Base-by-base conservation (phyloP, 2,888 invertebrate genomes). In the Ichneumoninae sp. region DNA sequence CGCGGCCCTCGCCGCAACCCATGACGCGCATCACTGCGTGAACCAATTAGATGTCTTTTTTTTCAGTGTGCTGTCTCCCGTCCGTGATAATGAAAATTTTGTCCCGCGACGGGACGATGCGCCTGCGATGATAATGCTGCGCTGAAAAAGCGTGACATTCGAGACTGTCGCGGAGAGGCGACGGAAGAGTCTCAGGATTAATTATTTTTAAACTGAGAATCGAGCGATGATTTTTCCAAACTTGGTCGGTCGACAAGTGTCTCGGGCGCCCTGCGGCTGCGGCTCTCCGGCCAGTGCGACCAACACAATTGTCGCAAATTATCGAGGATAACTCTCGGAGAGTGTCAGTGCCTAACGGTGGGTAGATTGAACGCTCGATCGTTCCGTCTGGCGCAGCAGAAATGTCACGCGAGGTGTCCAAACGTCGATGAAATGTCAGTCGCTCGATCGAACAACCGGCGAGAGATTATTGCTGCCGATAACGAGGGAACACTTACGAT, bases 361-460 rank as follows among this genome's bases (percentile, higher is more conserved):
- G 13, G 44, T 47, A 47, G 44, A 16, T 47, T 16, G 44, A 74
- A 74, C 60, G 73, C 47, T 16, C 63, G 60, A 19, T 44, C 76
- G 60, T 70, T 50, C 50, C 36, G 77, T 78, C 73, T 22, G 13
- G 26, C 4, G 57, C 5, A 52, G 13, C 52, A 50, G 71, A 84
- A 81, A 84, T 84, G 84, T 81, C 84, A 84, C 78, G 69, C 69
- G 77, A 73, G 47, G n/a, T 77, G 26, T 57, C 44, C 44, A 57
- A 57, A n/a, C 70, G 73, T 74, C 57, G 79, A 44, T 76, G 77
- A 86, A 86, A 86, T 86, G 85, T 85, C 85, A 86, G 40, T 70
- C 65, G 57, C 73, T 73, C 81, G 69, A 81, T 78, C 69, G 26
- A 30, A 52, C 40, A 74, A 78, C 84, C 84, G 84, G 81, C 84